phyloP scores from a whole-genome alignment of 2,113 vertebrate genomes.

The Tyrannus savana region DNA sequence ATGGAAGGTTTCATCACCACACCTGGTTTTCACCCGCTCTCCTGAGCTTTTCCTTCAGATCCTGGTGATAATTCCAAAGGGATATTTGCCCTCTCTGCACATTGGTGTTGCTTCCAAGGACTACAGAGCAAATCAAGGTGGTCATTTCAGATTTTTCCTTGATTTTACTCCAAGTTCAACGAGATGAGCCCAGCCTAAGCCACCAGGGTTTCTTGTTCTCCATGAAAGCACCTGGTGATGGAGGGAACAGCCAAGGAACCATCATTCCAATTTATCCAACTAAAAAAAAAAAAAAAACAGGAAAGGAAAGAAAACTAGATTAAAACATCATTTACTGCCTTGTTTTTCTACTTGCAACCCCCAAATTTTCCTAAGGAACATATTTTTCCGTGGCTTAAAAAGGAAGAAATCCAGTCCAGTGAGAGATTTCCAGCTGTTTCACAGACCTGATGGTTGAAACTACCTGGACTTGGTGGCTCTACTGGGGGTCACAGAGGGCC shows the following conservation, averaged over 20 bases:
- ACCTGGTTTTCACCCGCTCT: background rate
- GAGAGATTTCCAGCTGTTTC: background rate
- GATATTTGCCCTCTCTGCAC: background rate
- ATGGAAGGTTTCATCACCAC: background rate
- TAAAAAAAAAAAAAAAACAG: accelerated
- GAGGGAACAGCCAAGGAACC: background rate
- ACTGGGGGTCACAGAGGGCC: background rate
- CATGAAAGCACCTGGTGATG: background rate
- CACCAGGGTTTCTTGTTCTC: background rate
- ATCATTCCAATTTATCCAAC: background rate
- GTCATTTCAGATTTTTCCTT: background rate
- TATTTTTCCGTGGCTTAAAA: background rate
- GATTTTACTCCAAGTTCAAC: background rate
- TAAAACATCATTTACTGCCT: background rate
- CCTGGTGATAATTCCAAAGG: background rate
- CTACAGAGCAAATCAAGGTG: accelerated
- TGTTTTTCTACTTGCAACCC: background rate
- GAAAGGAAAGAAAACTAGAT: background rate
- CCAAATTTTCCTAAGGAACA: background rate
- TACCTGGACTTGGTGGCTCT: background rate
- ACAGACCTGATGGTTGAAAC: background rate
- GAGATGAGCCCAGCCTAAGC: background rate
- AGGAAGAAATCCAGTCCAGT: background rate
- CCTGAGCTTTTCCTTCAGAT: background rate
- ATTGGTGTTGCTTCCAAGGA: background rate